Evolutionary conservation across 64 coral and sea anemone genomes (phyloP).

Genomic region (Pocillopora damicornis): DNA sequence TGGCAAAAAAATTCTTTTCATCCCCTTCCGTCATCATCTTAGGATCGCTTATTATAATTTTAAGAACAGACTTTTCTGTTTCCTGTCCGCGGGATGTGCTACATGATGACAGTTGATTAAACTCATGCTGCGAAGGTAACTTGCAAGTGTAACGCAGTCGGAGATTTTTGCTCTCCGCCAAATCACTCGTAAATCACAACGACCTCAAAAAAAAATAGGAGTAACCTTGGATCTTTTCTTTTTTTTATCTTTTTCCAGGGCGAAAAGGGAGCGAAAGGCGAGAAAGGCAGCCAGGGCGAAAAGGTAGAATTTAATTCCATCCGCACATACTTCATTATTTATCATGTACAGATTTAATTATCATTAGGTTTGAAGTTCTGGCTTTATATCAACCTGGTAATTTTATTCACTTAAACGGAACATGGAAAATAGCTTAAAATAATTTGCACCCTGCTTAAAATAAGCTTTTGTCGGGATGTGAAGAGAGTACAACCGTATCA

Average conservation of each 20-base stretch:
- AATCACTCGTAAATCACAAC: no score
- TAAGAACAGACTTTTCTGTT: neutral
- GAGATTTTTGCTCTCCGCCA: no score
- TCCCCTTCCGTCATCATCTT: neutral
- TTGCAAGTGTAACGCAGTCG: neutral
- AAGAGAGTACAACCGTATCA: conserved; percentile 14
- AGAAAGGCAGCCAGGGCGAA: conserved; percentile 23
- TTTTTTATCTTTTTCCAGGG: neutral
- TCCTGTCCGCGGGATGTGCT: neutral
- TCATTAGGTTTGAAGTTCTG: neutral
- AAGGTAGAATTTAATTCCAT: neutral
- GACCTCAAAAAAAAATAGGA: neutral
- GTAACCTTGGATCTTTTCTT: neutral
- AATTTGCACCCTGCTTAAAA: neutral
- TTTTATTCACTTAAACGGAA: neutral
- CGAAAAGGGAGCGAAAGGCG: conserved; percentile 12
- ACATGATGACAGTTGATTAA: neutral
- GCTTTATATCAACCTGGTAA: neutral
- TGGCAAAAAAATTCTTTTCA: neutral
- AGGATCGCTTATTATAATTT: neutral
- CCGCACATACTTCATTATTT: neutral
- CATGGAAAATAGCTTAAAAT: neutral
- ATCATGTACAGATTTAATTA: neutral
- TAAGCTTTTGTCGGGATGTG: conserved; percentile 13
- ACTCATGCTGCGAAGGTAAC: neutral